Conservation (phyloP, 1,140 invertebrate genomes). For the Drosophila busckii region DNA sequence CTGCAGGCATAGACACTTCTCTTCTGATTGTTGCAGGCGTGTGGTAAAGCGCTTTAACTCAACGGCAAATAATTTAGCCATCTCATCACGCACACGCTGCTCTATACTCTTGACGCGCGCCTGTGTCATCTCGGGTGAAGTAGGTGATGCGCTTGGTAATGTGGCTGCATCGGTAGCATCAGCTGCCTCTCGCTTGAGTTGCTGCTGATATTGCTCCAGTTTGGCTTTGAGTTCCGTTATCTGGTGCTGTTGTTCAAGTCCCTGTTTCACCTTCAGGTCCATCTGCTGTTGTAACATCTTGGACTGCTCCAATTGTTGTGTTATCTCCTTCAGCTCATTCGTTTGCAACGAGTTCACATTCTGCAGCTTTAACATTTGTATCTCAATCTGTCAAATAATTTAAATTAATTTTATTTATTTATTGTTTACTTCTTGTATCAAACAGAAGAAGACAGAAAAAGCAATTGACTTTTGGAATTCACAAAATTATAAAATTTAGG, state of each 20-base stretch:
- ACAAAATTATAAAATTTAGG: not conserved
- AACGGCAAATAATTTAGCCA: conserved; percentile 81
- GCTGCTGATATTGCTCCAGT: conserved; percentile 81
- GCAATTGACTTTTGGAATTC: too few relatives aligned
- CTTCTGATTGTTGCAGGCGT: conserved; percentile 80
- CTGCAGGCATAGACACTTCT: conserved; percentile 79
- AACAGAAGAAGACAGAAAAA: too few relatives aligned
- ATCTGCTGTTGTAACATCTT: conserved; percentile 39
- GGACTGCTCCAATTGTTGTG: conserved; percentile 38
- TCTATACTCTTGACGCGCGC: conserved; percentile 55
- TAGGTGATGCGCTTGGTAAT: not conserved
- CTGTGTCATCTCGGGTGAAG: conserved; percentile 38
- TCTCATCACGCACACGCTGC: conserved; percentile 81
- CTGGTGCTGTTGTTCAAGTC: conserved; percentile 79
- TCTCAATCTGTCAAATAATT: conserved; percentile 57
- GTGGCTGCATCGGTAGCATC: conserved; percentile 3
- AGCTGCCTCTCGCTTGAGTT: conserved; percentile 32
- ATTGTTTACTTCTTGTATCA: too few relatives aligned
- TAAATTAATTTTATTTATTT: not conserved
- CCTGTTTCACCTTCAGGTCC: conserved; percentile 44
- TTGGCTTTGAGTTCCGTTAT: conserved; percentile 81
- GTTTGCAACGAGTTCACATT: conserved; percentile 50
- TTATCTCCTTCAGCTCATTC: conserved; percentile 49
- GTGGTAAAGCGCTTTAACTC: conserved; percentile 80
- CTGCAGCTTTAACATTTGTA: conserved; percentile 59